Conservation (phyloP, 2,113 vertebrate genomes). For the Oenanthe oenanthe region DNA sequence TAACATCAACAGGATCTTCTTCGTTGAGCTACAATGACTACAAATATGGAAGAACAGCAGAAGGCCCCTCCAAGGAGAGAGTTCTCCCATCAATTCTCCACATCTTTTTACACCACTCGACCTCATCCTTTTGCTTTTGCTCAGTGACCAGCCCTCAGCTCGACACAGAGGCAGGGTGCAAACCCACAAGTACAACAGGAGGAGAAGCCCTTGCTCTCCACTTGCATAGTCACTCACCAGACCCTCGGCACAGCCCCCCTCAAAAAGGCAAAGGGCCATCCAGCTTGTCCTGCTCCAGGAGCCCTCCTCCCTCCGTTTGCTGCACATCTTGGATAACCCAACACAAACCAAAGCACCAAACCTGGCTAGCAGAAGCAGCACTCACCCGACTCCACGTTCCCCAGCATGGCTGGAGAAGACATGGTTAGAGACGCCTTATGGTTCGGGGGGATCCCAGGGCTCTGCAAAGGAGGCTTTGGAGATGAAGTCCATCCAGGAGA, state of each 20-base stretch:
- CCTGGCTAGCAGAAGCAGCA: accelerated
- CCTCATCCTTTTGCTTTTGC: background rate
- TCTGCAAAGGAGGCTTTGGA: slow-evolving; percentile 97
- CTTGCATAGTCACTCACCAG: accelerated
- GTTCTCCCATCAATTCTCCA: background rate
- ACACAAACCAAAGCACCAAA: accelerated
- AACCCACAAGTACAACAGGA: background rate
- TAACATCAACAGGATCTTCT: background rate
- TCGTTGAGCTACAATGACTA: background rate
- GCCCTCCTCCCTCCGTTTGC: background rate
- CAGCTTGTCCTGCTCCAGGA: background rate
- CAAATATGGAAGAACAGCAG: background rate
- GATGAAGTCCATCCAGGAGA: slow-evolving; percentile 98
- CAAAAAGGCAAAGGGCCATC: accelerated
- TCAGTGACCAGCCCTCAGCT: background rate
- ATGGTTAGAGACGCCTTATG: slow-evolving; percentile 91
- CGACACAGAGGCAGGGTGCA: accelerated
- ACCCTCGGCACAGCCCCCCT: accelerated
- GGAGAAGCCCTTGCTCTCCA: accelerated
- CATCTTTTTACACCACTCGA: background rate
- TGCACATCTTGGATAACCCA: accelerated
- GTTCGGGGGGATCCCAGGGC: slow-evolving; percentile 93
- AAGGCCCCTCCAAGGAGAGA: background rate
- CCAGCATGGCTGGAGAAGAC: slow-evolving; percentile 97
- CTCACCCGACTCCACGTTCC: slow-evolving; percentile 90